These are phyloP conservation scores for Siderastrea siderea DNA, from an alignment of 92 coral and sea anemone genomes.

Conservation along the genomic window DNA sequence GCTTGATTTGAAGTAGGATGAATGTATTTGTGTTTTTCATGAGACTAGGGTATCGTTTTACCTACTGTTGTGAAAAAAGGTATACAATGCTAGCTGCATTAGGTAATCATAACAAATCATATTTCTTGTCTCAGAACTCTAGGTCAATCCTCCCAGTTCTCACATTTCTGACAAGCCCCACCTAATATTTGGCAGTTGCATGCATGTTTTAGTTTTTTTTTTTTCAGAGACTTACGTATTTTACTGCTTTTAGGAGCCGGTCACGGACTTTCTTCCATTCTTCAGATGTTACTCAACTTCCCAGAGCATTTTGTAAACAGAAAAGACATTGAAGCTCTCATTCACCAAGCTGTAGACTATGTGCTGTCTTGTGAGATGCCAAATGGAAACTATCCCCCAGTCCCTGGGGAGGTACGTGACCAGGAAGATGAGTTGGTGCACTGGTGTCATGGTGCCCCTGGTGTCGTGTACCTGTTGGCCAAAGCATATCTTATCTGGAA, in stretches of 20 bases:
- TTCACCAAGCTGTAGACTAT: constrained; percentile 80
- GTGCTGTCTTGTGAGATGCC: constrained; percentile 73
- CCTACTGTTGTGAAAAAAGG: too few relatives aligned
- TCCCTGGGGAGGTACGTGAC: constrained; percentile 65
- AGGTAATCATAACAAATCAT: too few relatives aligned
- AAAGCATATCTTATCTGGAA: constrained; percentile 94
- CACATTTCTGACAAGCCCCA: too few relatives aligned
- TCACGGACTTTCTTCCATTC: constrained; percentile 90
- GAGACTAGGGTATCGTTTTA: too few relatives aligned
- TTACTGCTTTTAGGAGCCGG: constrained; percentile 80
- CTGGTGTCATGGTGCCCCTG: constrained; percentile 99
- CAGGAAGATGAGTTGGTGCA: constrained; percentile 80
- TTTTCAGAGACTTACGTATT: neutral
- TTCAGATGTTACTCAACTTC: constrained; percentile 87
- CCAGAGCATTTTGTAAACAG: constrained; percentile 79
- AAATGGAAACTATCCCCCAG: constrained; percentile 91
- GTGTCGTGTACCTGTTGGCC: constrained; percentile 90
- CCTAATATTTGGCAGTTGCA: too few relatives aligned
- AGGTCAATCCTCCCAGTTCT: too few relatives aligned
- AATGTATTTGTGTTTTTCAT: too few relatives aligned
- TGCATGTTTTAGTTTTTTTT: too few relatives aligned
- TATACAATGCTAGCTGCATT: too few relatives aligned
- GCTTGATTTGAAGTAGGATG: too few relatives aligned
- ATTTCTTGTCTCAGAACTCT: too few relatives aligned
- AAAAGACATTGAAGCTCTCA: constrained; percentile 71